Conservation (phyloP, 2,888 invertebrate species). For the Deroplatys truncata region DNA sequence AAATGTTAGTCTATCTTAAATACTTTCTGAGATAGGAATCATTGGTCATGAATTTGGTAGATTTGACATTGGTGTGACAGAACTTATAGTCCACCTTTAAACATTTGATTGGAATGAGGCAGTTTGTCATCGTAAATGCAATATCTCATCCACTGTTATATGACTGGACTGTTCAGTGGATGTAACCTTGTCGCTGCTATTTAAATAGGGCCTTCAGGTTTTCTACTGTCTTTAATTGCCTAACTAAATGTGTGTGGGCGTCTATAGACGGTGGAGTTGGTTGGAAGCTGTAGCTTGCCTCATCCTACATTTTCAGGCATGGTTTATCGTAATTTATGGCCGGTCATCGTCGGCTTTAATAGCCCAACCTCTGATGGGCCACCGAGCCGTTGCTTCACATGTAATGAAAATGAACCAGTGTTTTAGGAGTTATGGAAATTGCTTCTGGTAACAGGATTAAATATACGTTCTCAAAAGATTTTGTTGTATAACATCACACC, state of each 20-base stretch:
- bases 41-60: no score
- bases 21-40: no score
- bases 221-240: neutral
- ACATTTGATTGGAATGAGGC: no score
- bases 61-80: no score
- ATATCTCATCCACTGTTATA: no score
- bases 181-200: neutral
- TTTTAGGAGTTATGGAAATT: no score
- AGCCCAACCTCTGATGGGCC: neutral
- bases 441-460: no score
- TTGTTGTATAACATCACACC: no score
- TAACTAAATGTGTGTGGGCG: neutral
- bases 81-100: no score
- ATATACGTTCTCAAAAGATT: no score
- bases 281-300: neutral
- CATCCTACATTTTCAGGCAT: neutral
- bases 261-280: neutral
- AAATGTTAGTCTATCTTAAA: no score
- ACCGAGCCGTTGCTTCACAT: neutral
- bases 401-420: neutral
- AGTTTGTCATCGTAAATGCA: no score
- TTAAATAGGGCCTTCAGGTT: neutral
- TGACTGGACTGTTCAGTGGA: neutral
- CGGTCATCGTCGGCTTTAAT: neutral
- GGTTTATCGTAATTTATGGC: neutral